Evolutionary conservation across 2,797 vertebrate species (phyloP).

Genomic region (Syngnathus rostellatus): DNA sequence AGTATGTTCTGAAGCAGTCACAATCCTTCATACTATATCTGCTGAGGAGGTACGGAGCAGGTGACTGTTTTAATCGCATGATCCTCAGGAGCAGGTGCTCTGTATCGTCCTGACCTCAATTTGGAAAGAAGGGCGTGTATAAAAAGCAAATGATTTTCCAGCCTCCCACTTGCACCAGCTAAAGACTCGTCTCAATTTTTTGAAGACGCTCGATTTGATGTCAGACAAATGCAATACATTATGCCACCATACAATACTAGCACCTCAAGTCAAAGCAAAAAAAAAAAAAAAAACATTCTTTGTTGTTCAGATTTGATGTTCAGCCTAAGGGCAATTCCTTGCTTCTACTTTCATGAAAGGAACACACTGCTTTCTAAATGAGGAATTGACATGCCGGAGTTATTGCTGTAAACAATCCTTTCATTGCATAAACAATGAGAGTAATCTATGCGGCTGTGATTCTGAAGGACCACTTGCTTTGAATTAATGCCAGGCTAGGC

Average conservation of each 20-base stretch:
- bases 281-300: background rate
- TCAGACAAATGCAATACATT: constrained; percentile 20
- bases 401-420: constrained; percentile 54
- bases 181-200: constrained; percentile 12
- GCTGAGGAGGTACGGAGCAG: constrained; percentile 54
- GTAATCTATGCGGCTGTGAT: constrained; percentile 37
- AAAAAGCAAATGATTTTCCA: constrained; percentile 15
- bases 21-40: constrained; percentile 40
- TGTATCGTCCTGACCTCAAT: constrained; percentile 43
- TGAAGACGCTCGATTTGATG: constrained; percentile 41
- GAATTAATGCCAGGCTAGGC: constrained; percentile 21
- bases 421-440: constrained; percentile 40
- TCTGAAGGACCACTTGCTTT: constrained; percentile 22
- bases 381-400: constrained; percentile 63
- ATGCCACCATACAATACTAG: too few species aligned
- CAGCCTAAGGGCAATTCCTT: constrained; percentile 6
- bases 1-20: constrained; percentile 44
- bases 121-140: constrained; percentile 16
- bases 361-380: constrained; percentile 32
- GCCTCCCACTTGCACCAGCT: constrained; percentile 20
- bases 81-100: constrained; percentile 42
- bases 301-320: background rate
- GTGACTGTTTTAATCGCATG: constrained; percentile 61
- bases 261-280: too few species aligned
- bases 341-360: constrained; percentile 47